Conservation (phyloP, 2,888 invertebrate species). For the Dicranocentrus wangi region DNA sequence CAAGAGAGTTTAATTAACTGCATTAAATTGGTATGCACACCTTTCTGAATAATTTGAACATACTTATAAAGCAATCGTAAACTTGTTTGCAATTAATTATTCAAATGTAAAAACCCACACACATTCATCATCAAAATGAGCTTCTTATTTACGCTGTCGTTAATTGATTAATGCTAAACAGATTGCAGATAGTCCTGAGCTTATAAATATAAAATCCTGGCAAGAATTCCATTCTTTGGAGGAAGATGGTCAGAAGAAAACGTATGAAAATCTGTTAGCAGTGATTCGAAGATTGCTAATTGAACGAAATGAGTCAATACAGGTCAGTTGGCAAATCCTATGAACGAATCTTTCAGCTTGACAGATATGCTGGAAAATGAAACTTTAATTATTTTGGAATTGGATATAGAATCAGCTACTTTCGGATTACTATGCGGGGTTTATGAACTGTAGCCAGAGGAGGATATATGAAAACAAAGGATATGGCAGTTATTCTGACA, state of each 20-base stretch:
- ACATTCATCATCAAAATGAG: not conserved
- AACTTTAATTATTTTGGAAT: no score
- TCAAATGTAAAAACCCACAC: not conserved
- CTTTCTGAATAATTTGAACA: not conserved
- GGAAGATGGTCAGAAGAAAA: constrained; percentile 68
- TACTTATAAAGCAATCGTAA: no score
- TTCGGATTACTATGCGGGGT: constrained; percentile 71
- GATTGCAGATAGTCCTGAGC: constrained; percentile 71
- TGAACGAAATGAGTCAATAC: constrained; percentile 71
- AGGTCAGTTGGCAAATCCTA: no score
- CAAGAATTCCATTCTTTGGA: constrained; percentile 64
- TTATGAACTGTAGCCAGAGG: constrained; percentile 71
- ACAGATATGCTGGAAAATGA: no score
- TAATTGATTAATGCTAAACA: no score
- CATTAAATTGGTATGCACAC: constrained; percentile 70
- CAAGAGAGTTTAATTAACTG: constrained; percentile 71
- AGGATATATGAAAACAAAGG: constrained; percentile 67
- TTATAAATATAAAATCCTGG: constrained; percentile 71
- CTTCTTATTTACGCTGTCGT: not conserved
- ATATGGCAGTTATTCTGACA: constrained; percentile 61
- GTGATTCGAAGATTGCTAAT: constrained; percentile 67
- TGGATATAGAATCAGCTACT: constrained; percentile 68
- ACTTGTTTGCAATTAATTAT: not conserved
- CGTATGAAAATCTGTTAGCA: constrained; percentile 69
- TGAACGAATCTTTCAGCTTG: no score